Base-by-base conservation (phyloP, 2,797 vertebrate species). In the Betta splendens region DNA sequence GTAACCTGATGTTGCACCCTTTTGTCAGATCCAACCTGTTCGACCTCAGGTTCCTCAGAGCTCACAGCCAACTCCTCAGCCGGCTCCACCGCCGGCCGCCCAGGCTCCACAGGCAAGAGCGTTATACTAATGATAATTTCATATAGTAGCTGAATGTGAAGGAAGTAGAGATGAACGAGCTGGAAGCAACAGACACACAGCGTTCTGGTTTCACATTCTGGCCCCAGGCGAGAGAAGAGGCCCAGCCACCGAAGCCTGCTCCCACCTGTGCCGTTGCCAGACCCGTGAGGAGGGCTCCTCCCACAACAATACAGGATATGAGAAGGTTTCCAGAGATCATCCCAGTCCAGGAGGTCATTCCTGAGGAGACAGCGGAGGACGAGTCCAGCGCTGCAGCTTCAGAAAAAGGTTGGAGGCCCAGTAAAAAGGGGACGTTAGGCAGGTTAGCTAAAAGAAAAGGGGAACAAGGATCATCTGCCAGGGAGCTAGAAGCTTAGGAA, bases 251-350 rank as follows among this genome's bases (percentile, higher is more conserved):
- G 54, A 79, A 80, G 63, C 85, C 83, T n/a, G 13, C 21, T 56
- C 75, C 36, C 23, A 72, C 56, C 63, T 81, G 20, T 32, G 70
- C 79, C 2, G 50, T 90, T 23, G 86, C 87, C 58, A 78, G 87
- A 64, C 88, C 89, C 7, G 82, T 86, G 25, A 89, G 87, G 64
- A 88, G 60, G 69, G 75, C 87, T 75, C 83, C 84, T 5, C 82
- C 87, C 23, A 78, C 82, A 26, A 51, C 75, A 3, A 79, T 88
- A 52, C 80, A 85, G 2, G 83, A 83, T 16, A 65, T 89, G 17
- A 75, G 75, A 64, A 65, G 54, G 28, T 78, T 85, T 65, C 87
- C 87, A 66, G 87, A 90, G 56, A 80, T 89, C 51, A 67, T 85
- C 36, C 87, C 87, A 0, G 60, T 89, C 28, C 87, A 83, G 42